phyloP scores from a whole-genome alignment of 2,888 invertebrate species.

The Liodrosophila aerea region DNA sequence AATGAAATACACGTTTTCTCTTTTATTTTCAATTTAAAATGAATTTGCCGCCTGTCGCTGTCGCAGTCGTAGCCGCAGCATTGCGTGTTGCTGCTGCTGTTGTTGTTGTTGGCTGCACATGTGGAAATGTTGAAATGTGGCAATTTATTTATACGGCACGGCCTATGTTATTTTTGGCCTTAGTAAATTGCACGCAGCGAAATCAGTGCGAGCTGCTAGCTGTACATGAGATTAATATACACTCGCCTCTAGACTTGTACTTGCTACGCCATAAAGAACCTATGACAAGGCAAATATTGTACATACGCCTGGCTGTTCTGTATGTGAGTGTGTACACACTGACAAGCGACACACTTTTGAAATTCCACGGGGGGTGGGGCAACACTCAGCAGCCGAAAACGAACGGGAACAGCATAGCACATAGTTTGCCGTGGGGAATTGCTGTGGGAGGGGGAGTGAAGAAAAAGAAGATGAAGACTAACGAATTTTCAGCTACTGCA shows the following conservation, averaged over 20 bases:
- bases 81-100: constrained; percentile 45
- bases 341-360: constrained; percentile 47
- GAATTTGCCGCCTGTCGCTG: constrained; percentile 52
- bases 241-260: not conserved
- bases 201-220: constrained; percentile 47
- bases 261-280: constrained; percentile 29
- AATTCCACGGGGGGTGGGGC: constrained; percentile 30
- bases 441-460: not conserved
- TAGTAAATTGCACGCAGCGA: constrained; percentile 55
- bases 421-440: not conserved
- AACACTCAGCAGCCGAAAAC: constrained; percentile 21
- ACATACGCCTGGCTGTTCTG: constrained; percentile 3
- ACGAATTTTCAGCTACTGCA: constrained; percentile 50
- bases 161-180: constrained; percentile 54
- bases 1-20: not conserved
- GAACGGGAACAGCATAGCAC: constrained; percentile 27
- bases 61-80: constrained; percentile 41
- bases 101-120: constrained; percentile 42
- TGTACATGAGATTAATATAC: not conserved
- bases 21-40: constrained; percentile 43
- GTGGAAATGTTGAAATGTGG: constrained; percentile 59
- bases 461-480: not conserved
- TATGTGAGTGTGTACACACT: constrained; percentile 22
- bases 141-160: constrained; percentile 55
- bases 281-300: constrained; percentile 47